phyloP scores from a whole-genome alignment of 1,140 invertebrate species.

The Scaptomyza montana region DNA sequence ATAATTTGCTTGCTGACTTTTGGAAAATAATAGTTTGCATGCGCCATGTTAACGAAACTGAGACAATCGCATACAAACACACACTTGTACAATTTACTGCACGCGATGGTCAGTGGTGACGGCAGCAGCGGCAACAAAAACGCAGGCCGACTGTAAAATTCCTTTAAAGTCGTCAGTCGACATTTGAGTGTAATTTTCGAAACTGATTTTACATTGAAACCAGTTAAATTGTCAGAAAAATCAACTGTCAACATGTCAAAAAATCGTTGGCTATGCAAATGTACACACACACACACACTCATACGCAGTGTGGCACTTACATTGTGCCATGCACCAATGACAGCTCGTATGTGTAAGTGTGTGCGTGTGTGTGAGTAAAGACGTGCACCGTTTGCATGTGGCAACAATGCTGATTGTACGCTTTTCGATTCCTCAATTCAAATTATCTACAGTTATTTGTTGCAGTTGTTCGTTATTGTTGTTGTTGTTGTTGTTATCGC shows the following conservation, averaged over 20 bases:
- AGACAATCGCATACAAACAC: conserved; percentile 25
- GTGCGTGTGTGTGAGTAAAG: conserved; percentile 25
- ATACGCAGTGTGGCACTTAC: conserved; percentile 6
- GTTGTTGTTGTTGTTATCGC: conserved; percentile 33
- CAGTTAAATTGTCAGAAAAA: conserved; percentile 84
- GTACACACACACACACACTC: conserved; percentile 37
- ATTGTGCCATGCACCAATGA: conserved; percentile 6
- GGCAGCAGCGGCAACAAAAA: conserved; percentile 22
- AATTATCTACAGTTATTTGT: conserved; percentile 52
- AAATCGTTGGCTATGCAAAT: conserved; percentile 83
- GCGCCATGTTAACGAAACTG: conserved; percentile 24
- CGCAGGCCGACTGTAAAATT: conserved; percentile 62
- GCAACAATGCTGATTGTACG: conserved; percentile 51
- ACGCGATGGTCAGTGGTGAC: conserved; percentile 71
- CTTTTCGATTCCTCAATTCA: conserved; percentile 54
- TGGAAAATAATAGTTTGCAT: conserved; percentile 63
- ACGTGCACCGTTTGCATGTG: conserved; percentile 39
- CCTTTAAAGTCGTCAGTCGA: conserved; percentile 76
- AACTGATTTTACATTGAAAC: conserved; percentile 84
- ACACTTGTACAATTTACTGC: conserved; percentile 68
- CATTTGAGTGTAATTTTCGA: conserved; percentile 80
- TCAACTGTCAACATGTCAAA: conserved; percentile 84
- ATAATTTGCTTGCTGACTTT: conserved; percentile 74
- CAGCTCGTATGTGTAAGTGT: neutral
- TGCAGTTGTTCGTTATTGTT: conserved; percentile 2